Conservation (phyloP, 2,797 vertebrate genomes). For the Phaenicophaeus curvirostris region DNA sequence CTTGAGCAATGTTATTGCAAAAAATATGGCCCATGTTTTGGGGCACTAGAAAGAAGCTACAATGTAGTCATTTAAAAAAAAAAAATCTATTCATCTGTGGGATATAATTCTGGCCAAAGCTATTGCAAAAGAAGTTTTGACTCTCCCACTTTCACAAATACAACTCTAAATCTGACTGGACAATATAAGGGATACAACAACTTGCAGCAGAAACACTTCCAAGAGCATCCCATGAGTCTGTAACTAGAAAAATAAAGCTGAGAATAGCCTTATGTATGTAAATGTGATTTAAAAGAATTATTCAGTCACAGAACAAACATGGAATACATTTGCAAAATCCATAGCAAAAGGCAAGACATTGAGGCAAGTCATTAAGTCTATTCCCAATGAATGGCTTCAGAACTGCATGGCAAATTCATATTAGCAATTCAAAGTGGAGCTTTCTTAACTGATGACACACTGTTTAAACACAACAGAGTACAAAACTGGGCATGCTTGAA, state of each 20-base stretch:
- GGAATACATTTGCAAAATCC: not conserved
- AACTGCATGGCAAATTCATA: not conserved
- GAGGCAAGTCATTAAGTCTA: not conserved
- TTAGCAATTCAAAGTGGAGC: constrained; percentile 41
- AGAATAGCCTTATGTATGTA: not conserved
- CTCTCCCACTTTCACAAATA: not conserved
- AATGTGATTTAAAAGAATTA: not conserved
- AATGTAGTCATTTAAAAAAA: not conserved
- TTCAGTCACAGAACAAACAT: not conserved
- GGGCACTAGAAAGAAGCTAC: not conserved
- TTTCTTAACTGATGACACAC: not conserved
- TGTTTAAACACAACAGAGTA: not conserved
- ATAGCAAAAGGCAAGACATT: not conserved
- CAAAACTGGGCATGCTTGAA: constrained; percentile 3
- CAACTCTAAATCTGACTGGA: not conserved
- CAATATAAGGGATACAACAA: not conserved
- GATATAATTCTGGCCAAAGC: not conserved
- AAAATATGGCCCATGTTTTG: not conserved
- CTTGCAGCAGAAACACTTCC: not conserved
- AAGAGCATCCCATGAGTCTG: not conserved
- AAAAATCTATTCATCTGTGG: not conserved
- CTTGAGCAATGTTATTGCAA: not conserved
- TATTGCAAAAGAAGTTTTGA: not conserved
- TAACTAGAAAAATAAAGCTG: not conserved
- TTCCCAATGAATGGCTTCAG: not conserved